Evolutionary conservation across 2,797 vertebrate species (phyloP).

Genomic region (Remorina albescens): DNA sequence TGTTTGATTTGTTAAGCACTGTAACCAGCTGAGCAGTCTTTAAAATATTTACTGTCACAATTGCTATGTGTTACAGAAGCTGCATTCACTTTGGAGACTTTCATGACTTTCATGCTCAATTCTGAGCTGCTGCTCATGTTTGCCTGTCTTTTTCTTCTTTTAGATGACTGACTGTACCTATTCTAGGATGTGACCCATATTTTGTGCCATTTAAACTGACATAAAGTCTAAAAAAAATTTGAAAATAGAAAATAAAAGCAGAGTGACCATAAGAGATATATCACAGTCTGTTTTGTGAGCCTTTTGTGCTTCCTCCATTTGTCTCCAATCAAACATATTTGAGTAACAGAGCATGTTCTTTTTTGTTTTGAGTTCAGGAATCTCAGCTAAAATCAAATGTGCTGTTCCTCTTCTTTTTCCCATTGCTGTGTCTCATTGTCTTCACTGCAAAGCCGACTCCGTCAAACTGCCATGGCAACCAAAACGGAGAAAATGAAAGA

Average conservation of each 20-base stretch:
- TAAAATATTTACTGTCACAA: slow-evolving; percentile 7
- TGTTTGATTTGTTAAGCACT: slow-evolving; percentile 7
- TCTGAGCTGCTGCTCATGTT: slow-evolving; percentile 32
- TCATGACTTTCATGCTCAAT: slow-evolving; percentile 1
- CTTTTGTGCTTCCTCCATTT: slow-evolving; percentile 24
- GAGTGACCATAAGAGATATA: slow-evolving; percentile 31
- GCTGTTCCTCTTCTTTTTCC: background rate
- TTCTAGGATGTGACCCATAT: slow-evolving; percentile 51
- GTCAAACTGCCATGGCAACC: background rate
- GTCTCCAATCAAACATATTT: slow-evolving; percentile 38
- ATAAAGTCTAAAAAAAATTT: slow-evolving; percentile 19
- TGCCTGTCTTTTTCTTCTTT: background rate
- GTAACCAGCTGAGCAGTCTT: slow-evolving; percentile 1
- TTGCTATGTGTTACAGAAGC: background rate
- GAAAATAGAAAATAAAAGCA: too few relatives aligned
- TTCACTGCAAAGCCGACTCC: slow-evolving; percentile 18
- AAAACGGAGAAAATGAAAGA: slow-evolving; percentile 11
- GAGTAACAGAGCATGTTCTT: slow-evolving; percentile 7
- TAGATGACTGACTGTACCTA: slow-evolving; percentile 39
- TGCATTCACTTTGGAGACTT: too few relatives aligned
- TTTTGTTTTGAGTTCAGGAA: slow-evolving; percentile 4
- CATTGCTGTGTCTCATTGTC: slow-evolving; percentile 20
- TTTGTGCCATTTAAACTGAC: slow-evolving; percentile 48
- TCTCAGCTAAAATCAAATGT: slow-evolving; percentile 17
- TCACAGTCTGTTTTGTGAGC: slow-evolving; percentile 29